phyloP scores from a whole-genome alignment of 2,888 invertebrate genomes.

The Cybosia mesomella region DNA sequence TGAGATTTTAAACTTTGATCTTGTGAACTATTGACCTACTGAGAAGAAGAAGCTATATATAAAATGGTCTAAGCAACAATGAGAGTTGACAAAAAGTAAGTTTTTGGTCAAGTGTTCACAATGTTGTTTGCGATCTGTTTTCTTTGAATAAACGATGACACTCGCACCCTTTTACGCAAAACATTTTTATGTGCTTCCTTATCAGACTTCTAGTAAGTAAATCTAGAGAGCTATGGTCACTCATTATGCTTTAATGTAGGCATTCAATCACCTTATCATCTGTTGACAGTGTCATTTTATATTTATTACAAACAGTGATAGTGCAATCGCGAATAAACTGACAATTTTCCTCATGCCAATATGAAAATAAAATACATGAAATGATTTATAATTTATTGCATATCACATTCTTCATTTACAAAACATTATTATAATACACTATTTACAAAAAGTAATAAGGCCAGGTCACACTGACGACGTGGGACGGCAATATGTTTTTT shows the following conservation, averaged over 20 bases:
- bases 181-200: not conserved
- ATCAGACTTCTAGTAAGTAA: not conserved
- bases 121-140: too few species aligned
- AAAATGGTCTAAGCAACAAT: too few species aligned
- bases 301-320: not conserved
- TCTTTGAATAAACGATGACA: too few species aligned
- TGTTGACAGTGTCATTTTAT: not conserved
- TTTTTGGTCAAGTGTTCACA: too few species aligned
- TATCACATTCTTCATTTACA: slow-evolving; percentile 41
- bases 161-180: too few species aligned
- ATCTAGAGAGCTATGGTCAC: not conserved
- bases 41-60: too few species aligned
- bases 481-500: not conserved
- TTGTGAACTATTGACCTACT: too few species aligned
- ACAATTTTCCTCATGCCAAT: not conserved
- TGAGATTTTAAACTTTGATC: too few species aligned
- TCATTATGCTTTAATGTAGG: not conserved
- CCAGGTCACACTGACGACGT: not conserved
- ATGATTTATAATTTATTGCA: slow-evolving; percentile 35
- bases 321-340: not conserved
- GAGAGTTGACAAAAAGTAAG: too few species aligned
- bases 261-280: not conserved
- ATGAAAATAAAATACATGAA: slow-evolving; percentile 13
- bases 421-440: slow-evolving; percentile 35
- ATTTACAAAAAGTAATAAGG: slow-evolving; percentile 38